Evolutionary conservation across 2,113 vertebrate species (phyloP), one percentile per base, ranked within the genome.

Genomic region (Otis tarda): DNA sequence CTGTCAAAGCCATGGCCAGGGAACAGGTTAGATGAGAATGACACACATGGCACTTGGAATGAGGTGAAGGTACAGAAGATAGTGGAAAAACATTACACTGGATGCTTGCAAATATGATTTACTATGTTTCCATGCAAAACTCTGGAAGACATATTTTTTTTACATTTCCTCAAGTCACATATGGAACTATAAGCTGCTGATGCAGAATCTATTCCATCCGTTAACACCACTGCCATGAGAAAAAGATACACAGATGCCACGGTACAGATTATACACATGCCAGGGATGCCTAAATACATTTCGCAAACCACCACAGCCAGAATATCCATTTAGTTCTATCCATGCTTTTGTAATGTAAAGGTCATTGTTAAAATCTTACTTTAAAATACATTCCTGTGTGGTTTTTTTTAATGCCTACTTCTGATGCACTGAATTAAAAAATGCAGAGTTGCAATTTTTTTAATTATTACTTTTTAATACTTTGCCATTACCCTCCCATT

Each of bases 281-380:
- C 0, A 0, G n/a, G 19, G 16, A 91, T 4, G 7, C 24, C 41
- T 53, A 77, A 65, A 74, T 17, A 45, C 12, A 56, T 35, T 57
- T 78, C 65, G 78, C 64, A 70, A 65, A 60, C 35, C 13, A 73
- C 30, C 14, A 35, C 33, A 41, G 20, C 27, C 61, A 87, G 30
- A 80, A 10, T 7, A 65, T 27, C 19, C 35, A 20, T 17, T 63
- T 27, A 63, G 15, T 50, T 88, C n/a, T 63, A 69, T 4, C 50
- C 8, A 73, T 1, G 2, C 13, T 28, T 60, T 64, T 57, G 35
- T 74, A 70, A 74, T 0, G 0, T 47, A 52, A 69, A 57, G 9
- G 9, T 37, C 23, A 52, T 41, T 31, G 14, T 53, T 79, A 84
- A 85, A 84, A 67, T 20, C 27, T 63, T 81, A 57, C 23, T 69